phyloP scores from a whole-genome alignment of 2,113 vertebrate genomes.

The Hyperopisus bebe region DNA sequence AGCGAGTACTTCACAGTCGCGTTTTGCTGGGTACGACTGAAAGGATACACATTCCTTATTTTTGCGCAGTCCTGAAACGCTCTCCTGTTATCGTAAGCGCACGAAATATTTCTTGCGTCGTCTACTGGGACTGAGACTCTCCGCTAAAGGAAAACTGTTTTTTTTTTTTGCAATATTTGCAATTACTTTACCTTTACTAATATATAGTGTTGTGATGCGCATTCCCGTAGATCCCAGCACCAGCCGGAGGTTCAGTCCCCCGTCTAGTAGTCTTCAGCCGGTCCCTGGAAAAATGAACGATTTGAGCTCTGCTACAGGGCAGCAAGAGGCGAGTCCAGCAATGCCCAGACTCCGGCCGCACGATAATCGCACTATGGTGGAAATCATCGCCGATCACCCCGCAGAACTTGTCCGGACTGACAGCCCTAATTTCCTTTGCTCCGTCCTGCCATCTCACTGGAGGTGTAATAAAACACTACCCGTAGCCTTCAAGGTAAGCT shows the following conservation, averaged over 20 bases:
- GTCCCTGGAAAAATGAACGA: conserved; percentile 73
- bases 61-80: not conserved
- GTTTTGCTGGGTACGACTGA: not conserved
- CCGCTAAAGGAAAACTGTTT: not conserved
- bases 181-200: conserved; percentile 48
- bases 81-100: not conserved
- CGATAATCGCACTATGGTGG: conserved; percentile 74
- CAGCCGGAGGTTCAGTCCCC: conserved; percentile 69
- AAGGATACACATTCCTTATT: not conserved
- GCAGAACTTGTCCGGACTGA: conserved; percentile 83
- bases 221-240: conserved; percentile 68
- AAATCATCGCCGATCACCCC: conserved; percentile 77
- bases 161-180: not conserved
- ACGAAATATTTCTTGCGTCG: not conserved
- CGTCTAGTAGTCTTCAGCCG: conserved; percentile 62
- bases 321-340: conserved; percentile 51
- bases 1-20: not conserved
- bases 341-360: conserved; percentile 65
- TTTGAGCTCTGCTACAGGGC: conserved; percentile 58
- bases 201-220: conserved; percentile 67
- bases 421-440: conserved; percentile 93
- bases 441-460: conserved; percentile 86
- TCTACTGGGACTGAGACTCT: not conserved
- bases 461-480: conserved; percentile 92
- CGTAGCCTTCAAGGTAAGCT: conserved; percentile 81